A percentile compares a stretch with the other conserved stretches of the same genome.
These are phyloP conservation scores for Troglohyphantes excavatus DNA, from an alignment of 2,888 invertebrate genomes.

Conservation along the genomic window DNA sequence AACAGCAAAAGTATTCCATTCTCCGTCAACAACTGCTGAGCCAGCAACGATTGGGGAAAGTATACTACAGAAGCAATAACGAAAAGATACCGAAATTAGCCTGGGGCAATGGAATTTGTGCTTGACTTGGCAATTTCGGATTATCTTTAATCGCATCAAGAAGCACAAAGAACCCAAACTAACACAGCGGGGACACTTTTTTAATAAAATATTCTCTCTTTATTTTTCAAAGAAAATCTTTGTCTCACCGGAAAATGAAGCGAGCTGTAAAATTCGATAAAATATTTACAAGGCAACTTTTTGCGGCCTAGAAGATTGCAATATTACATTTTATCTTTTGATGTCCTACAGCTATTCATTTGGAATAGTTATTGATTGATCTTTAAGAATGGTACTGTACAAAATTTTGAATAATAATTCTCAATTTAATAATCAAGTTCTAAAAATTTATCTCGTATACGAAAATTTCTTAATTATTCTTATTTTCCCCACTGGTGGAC, in stretches of 20 bases:
- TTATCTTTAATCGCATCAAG: slow-evolving; percentile 60
- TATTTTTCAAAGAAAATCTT: background rate
- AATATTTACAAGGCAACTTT: background rate
- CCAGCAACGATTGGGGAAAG: background rate
- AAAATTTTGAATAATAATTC: no score
- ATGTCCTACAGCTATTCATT: background rate
- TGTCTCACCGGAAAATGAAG: background rate
- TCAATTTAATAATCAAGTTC: no score
- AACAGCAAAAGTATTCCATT: background rate
- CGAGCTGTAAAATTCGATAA: background rate
- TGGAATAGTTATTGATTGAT: background rate
- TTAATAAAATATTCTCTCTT: background rate
- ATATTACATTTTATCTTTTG: background rate
- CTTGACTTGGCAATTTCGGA: slow-evolving; percentile 47
- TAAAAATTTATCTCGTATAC: no score
- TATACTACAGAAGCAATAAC: background rate
- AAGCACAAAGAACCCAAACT: slow-evolving; percentile 25
- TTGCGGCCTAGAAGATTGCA: background rate
- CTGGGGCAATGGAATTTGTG: slow-evolving; percentile 49
- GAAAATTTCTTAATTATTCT: no score
- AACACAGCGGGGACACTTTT: slow-evolving; percentile 28
- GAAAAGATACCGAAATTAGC: slow-evolving; percentile 57
- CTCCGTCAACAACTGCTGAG: slow-evolving; percentile 36
- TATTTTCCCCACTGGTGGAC: no score
- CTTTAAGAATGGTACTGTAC: no score